Conservation (phyloP, 2,888 invertebrate genomes). For the Euplagia quadripunctaria region DNA sequence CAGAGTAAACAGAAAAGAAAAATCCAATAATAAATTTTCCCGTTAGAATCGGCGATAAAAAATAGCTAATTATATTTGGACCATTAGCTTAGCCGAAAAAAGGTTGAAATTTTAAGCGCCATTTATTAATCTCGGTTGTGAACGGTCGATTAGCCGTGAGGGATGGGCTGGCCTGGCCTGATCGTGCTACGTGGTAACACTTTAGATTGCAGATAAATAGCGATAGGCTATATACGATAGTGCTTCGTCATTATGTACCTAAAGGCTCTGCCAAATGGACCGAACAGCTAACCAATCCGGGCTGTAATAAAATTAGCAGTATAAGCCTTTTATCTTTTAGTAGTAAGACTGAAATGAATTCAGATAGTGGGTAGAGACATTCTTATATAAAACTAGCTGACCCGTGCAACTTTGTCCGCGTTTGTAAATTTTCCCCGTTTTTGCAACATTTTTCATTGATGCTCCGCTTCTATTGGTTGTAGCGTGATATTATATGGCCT, state of each 20-base stretch:
- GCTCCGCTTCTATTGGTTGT: no score
- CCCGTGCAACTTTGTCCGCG: no score
- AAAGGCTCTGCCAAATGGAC: conserved; percentile 40
- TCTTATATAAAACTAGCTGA: background rate
- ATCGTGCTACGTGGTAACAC: conserved; percentile 51
- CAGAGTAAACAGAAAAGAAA: conserved; percentile 60
- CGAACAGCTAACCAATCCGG: conserved; percentile 1
- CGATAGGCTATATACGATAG: conserved; percentile 45
- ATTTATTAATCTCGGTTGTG: conserved; percentile 81
- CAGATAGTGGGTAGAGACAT: background rate
- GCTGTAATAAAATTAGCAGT: conserved; percentile 5
- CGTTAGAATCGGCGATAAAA: conserved; percentile 67
- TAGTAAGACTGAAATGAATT: background rate
- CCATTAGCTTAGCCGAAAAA: conserved; percentile 85
- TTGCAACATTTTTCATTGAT: no score
- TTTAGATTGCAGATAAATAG: conserved; percentile 58
- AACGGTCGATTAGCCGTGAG: conserved; percentile 79
- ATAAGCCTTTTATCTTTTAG: background rate
- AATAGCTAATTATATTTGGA: conserved; percentile 78
- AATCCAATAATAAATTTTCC: conserved; percentile 74
- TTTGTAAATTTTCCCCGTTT: no score
- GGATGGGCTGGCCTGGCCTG: conserved; percentile 63
- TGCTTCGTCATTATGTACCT: conserved; percentile 45
- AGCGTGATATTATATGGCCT: no score
- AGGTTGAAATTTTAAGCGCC: conserved; percentile 82